Conservation (phyloP, 2,797 vertebrate genomes). For the Sciurus vulgaris region DNA sequence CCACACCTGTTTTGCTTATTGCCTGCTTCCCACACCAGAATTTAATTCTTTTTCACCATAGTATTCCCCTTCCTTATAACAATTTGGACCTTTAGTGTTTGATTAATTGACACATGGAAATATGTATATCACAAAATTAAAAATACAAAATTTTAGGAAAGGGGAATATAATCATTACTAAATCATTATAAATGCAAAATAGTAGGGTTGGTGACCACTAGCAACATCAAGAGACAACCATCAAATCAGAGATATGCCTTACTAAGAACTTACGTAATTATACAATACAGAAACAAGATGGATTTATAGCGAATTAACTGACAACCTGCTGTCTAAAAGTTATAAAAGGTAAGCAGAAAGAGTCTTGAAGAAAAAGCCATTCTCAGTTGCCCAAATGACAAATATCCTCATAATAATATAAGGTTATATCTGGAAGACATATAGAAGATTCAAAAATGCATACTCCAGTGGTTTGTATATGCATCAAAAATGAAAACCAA, state of each 20-base stretch:
- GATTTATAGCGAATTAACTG: neutral
- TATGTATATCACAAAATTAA: neutral
- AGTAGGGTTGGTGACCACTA: neutral
- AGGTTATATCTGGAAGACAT: conserved; percentile 34
- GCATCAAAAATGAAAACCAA: conserved; percentile 66
- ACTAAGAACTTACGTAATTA: neutral
- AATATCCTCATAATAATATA: conserved; percentile 36
- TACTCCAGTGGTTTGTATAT: neutral
- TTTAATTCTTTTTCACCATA: neutral
- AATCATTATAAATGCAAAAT: neutral
- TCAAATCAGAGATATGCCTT: neutral
- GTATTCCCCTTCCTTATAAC: neutral
- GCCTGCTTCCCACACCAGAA: neutral
- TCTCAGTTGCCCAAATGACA: conserved; percentile 41
- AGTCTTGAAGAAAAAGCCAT: conserved; percentile 22
- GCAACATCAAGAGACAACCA: neutral
- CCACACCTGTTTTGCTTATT: neutral
- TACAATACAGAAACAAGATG: neutral
- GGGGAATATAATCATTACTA: neutral
- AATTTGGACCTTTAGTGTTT: neutral
- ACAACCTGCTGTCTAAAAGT: neutral
- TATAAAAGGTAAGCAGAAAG: conserved; percentile 36
- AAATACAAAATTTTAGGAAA: neutral
- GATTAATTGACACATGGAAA: neutral
- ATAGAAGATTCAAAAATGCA: conserved; percentile 24